Conservation (phyloP, 2,113 vertebrate species). For the Asarcornis scutulata region DNA sequence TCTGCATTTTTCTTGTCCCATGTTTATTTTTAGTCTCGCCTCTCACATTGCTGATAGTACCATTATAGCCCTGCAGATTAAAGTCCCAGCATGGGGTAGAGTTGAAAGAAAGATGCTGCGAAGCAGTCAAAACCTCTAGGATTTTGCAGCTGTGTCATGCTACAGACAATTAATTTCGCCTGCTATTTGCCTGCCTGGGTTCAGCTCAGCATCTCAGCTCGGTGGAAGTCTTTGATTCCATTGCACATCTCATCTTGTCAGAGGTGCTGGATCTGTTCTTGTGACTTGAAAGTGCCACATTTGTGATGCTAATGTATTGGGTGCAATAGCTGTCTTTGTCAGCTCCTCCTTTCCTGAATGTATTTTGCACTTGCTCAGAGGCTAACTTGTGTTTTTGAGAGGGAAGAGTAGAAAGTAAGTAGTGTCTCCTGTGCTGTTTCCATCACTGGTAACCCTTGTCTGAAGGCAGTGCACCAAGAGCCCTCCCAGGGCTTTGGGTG, state of each 20-base stretch:
- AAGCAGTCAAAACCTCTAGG: constrained; percentile 6
- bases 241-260: neutral
- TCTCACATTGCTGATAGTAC: constrained; percentile 35
- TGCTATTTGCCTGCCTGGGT: neutral
- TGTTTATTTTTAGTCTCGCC: constrained; percentile 63
- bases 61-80: constrained; percentile 1
- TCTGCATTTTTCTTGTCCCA: constrained; percentile 47
- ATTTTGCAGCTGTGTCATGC: neutral
- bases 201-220: neutral
- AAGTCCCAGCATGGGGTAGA: constrained; percentile 21
- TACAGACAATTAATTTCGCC: constrained; percentile 10
- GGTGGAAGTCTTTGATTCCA: constrained; percentile 14
- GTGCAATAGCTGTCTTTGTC: neutral
- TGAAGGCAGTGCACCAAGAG: neutral
- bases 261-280: neutral
- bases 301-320: neutral
- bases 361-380: neutral
- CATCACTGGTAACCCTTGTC: neutral
- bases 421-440: neutral
- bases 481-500: neutral
- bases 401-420: neutral
- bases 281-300: neutral
- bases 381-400: neutral
- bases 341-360: neutral
- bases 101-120: neutral